Conservation (phyloP, 2,113 vertebrate genomes). For the Cathartes aura region DNA sequence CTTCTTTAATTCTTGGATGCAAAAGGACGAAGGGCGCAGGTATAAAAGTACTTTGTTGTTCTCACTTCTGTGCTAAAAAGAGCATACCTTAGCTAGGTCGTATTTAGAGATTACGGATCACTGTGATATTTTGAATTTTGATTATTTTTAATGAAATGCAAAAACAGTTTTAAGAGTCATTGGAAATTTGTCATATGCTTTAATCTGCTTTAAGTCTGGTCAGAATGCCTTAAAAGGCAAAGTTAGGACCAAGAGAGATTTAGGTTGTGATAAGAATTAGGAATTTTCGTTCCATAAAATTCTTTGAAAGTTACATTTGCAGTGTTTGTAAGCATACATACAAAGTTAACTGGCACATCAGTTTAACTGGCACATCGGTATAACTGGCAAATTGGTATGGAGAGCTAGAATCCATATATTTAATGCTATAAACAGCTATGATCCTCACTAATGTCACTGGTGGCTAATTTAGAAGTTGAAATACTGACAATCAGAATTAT, state of each 20-base stretch:
- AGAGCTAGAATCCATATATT: background rate
- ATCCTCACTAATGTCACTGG: background rate
- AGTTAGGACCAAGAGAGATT: background rate
- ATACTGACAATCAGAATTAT: background rate
- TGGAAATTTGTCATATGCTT: background rate
- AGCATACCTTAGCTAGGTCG: background rate
- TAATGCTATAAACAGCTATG: background rate
- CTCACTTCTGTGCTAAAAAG: background rate
- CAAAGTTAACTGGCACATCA: background rate
- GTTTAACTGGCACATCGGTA: background rate
- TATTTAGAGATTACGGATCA: background rate
- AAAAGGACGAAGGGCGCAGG: background rate
- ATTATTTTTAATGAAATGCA: background rate
- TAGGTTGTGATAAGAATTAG: background rate
- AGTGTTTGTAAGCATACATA: background rate
- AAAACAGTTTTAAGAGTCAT: background rate
- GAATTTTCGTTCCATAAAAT: background rate
- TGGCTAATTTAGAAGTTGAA: background rate
- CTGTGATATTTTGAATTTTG: background rate
- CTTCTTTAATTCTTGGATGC: background rate
- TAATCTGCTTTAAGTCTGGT: background rate
- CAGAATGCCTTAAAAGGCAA: background rate
- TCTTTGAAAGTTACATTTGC: background rate
- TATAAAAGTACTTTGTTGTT: background rate
- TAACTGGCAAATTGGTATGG: background rate